phyloP scores from a whole-genome alignment of 2,888 invertebrate species.

The Tricholauxania praeusta region DNA sequence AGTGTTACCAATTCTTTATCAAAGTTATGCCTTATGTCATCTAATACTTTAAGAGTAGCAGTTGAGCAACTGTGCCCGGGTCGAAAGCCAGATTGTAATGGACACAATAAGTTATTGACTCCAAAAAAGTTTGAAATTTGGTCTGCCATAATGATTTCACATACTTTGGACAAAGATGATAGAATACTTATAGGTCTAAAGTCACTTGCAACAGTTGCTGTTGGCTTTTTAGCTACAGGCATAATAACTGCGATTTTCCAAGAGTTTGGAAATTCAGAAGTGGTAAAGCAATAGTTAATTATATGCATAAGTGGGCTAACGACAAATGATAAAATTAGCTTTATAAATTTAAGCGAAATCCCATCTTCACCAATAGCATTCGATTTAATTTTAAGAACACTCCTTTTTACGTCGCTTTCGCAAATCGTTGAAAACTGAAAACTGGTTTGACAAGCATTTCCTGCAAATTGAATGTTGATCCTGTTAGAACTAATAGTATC shows the following conservation, averaged over 20 bases:
- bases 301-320: conserved; percentile 8
- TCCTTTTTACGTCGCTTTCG: no score
- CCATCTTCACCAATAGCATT: no score
- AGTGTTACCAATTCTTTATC: neutral
- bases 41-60: conserved; percentile 14
- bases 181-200: conserved; percentile 2
- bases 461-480: no score
- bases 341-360: no score
- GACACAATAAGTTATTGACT: conserved; percentile 19
- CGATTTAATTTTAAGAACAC: no score
- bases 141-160: conserved; percentile 18
- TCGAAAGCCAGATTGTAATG: conserved; percentile 16
- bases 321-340: no score
- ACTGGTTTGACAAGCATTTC: no score
- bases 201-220: neutral
- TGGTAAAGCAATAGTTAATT: neutral
- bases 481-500: no score
- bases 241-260: conserved; percentile 9
- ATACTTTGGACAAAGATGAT: conserved; percentile 7
- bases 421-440: no score
- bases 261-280: neutral
- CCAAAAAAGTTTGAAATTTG: conserved; percentile 19
- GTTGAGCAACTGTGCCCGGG: conserved; percentile 27
- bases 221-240: conserved; percentile 1
- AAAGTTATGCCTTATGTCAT: conserved; percentile 6